A percentile compares a stretch with the other conserved stretches of the same genome.
These are phyloP conservation scores for Patiria pectinifera DNA, from an alignment of 53 echinoderm and acorn worm genomes.

Conservation along the genomic window DNA sequence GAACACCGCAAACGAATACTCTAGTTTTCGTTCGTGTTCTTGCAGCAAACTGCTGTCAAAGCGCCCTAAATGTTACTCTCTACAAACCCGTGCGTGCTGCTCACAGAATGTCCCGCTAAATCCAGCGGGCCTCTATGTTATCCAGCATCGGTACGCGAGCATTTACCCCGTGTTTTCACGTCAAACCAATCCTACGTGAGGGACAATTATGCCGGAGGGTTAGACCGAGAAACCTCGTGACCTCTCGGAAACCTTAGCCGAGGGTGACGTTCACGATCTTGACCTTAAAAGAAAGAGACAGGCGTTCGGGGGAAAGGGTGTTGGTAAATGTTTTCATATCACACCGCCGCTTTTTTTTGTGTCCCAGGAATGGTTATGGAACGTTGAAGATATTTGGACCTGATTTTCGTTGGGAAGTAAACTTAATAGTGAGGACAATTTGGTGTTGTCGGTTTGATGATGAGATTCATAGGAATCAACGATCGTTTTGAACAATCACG, in stretches of 20 bases:
- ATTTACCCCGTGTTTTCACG: not conserved
- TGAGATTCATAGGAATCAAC: too few species aligned
- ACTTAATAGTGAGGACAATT: too few species aligned
- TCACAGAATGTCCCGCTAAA: not conserved
- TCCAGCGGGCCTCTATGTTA: not conserved
- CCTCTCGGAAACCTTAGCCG: slow-evolving; percentile 30
- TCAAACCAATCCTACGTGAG: not conserved
- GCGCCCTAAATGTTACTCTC: too few species aligned
- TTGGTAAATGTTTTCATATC: not conserved
- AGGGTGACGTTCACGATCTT: slow-evolving; percentile 16
- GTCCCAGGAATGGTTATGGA: too few species aligned
- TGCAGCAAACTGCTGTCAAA: too few species aligned
- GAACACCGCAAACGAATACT: too few species aligned
- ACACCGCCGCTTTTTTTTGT: not conserved
- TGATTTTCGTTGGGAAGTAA: too few species aligned
- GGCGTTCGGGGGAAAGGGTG: slow-evolving; percentile 13
- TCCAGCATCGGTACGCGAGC: not conserved
- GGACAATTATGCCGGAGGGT: not conserved
- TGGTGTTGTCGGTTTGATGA: too few species aligned
- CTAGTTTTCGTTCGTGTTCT: too few species aligned
- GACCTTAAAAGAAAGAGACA: slow-evolving; percentile 33
- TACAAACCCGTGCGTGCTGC: too few species aligned
- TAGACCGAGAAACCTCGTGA: slow-evolving; percentile 15
- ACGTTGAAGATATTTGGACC: too few species aligned
- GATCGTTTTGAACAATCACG: too few species aligned